Evolutionary conservation across 2,113 vertebrate genomes (phyloP), one percentile per base, ranked within the genome.

Genomic region (Cyanoderma ruficeps): DNA sequence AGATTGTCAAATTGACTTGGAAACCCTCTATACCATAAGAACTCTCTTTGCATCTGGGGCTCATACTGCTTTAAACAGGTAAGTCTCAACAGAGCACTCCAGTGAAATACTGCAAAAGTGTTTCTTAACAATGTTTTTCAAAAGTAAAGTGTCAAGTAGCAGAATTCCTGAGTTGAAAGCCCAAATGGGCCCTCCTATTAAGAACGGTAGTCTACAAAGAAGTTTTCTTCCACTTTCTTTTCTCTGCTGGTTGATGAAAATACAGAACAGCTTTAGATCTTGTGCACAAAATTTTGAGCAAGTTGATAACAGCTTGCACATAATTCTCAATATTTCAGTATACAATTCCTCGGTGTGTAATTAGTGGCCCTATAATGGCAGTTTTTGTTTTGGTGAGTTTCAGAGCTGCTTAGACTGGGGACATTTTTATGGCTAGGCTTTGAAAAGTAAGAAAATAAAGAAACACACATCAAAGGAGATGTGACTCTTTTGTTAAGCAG

Each of bases 271-370:
- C 22, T 85, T 71, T 71, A 52, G 44, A 67, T 68, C 28, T 64
- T 60, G 11, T 53, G 24, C n/a, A 65, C 10, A 21, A 57, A 60
- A 60, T 68, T 78, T 78, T 82, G 30, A 11, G 1, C n/a, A 67
- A 61, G 5, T 44, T 70, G 19, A 8, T 61, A 83, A 67, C 11
- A 90, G 52, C 8, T 64, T 79, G 31, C 37, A 81, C 23, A 8
- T 82, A 90, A 63, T 70, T 93, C 33, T 92, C 76, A 83, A 50
- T 57, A 72, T 50, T 63, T 78, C 65, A 71, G 33, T 49, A 60
- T 28, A 37, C 13, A 81, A 6, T 52, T 81, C 33, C 19, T 83
- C 35, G 25, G 13, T 24, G n/a, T 88, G 31, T 69, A 88, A 85
- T 57, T 64, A 79, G 19, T 47, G 5, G 16, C 55, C 67, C 13